Conservation (phyloP, 2,113 vertebrate species). For the human region GRCh38 chr6:117767501-117768000, state of each 20-base stretch:
- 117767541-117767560: neutral
- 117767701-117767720: neutral
- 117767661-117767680: neutral
- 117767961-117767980: neutral
- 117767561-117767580: neutral
- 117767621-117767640: neutral
- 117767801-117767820: neutral
- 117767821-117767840: neutral
- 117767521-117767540: neutral
- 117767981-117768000: neutral
- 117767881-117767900: neutral
- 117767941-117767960: neutral
- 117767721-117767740: neutral
- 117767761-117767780: neutral
- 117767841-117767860: neutral
- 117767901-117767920: neutral
- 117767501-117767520: neutral
- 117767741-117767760: neutral
- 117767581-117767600: neutral
- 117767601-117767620: neutral
- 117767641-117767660: neutral
- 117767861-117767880: neutral
- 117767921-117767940: neutral
- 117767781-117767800: neutral
- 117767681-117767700: slow-evolving; percentile 1